These are phyloP conservation scores for Leucoma salicis DNA, from an alignment of 2,888 invertebrate species.

Conservation along the genomic window DNA sequence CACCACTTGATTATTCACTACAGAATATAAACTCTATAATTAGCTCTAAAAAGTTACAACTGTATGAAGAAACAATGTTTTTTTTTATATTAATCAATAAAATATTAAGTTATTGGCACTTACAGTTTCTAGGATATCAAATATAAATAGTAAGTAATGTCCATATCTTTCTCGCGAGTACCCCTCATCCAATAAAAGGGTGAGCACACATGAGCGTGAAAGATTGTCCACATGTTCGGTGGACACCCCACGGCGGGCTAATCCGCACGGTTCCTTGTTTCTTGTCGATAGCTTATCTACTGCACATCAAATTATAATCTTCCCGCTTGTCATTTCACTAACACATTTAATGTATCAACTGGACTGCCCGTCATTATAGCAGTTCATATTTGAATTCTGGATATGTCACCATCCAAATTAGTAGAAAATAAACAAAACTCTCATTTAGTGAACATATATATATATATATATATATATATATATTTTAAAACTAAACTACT, in stretches of 20 bases:
- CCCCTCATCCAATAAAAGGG: constrained; percentile 73
- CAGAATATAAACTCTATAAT: not conserved
- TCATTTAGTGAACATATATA: too few relatives aligned
- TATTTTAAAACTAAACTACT: not conserved
- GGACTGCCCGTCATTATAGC: constrained; percentile 17
- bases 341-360: constrained; percentile 63
- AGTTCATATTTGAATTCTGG: not conserved
- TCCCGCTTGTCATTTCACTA: constrained; percentile 65
- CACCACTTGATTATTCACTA: not conserved
- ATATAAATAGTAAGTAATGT: constrained; percentile 22
- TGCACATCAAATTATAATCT: constrained; percentile 65
- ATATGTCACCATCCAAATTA: too few relatives aligned
- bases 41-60: not conserved
- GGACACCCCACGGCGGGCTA: constrained; percentile 54
- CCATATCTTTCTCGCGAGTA: constrained; percentile 46
- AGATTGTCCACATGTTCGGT: constrained; percentile 81
- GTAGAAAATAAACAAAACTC: too few relatives aligned
- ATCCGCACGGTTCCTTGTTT: constrained; percentile 34
- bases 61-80: not conserved
- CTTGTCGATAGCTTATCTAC: constrained; percentile 60
- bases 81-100: not conserved
- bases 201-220: constrained; percentile 81
- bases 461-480: not conserved
- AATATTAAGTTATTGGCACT: not conserved
- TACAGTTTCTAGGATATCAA: not conserved